Percentiles rank a stretch among this genome's conserved stretches.
phyloP scores from a whole-genome alignment of 2,113 vertebrate species.

The Dicerorhinus sumatrensis region DNA sequence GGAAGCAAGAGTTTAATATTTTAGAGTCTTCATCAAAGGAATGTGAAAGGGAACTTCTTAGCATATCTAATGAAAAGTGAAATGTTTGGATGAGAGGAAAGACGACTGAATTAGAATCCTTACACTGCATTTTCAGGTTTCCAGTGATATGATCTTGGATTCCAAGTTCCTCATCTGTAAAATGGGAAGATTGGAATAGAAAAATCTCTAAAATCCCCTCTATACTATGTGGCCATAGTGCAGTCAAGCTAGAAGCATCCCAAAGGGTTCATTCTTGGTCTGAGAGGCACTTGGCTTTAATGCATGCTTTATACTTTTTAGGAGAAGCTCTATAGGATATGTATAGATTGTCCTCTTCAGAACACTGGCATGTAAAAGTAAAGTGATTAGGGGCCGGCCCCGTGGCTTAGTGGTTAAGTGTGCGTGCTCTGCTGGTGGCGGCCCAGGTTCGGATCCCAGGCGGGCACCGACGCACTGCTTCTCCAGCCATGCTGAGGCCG shows the following conservation, averaged over 20 bases:
- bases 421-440: too few relatives aligned
- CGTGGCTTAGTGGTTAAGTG: too few relatives aligned
- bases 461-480: too few relatives aligned
- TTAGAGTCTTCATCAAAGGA: conserved; percentile 32
- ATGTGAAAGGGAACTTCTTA: background rate
- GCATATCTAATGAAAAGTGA: background rate
- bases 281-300: background rate
- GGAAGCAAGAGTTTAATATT: background rate
- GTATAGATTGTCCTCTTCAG: background rate
- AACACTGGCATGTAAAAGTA: background rate
- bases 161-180: background rate
- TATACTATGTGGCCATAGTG: background rate
- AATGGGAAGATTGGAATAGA: background rate
- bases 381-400: background rate
- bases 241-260: background rate
- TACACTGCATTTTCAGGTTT: background rate
- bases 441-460: too few relatives aligned
- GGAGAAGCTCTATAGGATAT: background rate
- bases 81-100: background rate
- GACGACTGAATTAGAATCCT: background rate
- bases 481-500: too few relatives aligned
- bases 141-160: background rate
- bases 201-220: background rate
- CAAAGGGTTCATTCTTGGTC: background rate
- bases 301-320: background rate